Percentiles rank a stretch among this genome's conserved stretches.
phyloP scores from a whole-genome alignment of 2,888 invertebrate genomes.

The Agrypnus murinus region DNA sequence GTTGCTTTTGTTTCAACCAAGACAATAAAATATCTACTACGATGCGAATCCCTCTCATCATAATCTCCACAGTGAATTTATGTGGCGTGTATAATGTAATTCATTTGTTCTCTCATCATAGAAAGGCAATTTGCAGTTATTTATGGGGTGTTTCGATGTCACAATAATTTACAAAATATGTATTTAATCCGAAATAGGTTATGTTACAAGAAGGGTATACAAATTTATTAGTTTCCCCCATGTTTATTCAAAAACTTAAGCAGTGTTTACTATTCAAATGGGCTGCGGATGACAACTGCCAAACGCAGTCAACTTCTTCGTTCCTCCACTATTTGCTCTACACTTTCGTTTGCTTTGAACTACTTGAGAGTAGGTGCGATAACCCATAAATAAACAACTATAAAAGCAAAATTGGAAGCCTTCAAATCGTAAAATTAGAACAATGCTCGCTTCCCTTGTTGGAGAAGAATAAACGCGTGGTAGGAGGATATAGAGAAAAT shows the following conservation, averaged over 20 bases:
- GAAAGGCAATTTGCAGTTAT: conserved; percentile 54
- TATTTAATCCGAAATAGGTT: conserved; percentile 46
- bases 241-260: conserved; percentile 52
- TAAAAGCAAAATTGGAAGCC: conserved; percentile 1
- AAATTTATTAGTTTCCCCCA: conserved; percentile 47
- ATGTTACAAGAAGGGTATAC: conserved; percentile 45
- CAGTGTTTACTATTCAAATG: conserved; percentile 52
- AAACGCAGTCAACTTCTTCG: conserved; percentile 45
- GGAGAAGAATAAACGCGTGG: not conserved
- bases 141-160: conserved; percentile 49
- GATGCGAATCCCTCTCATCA: conserved; percentile 34
- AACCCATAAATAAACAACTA: conserved; percentile 7
- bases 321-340: conserved; percentile 48
- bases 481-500: no score
- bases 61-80: conserved; percentile 46
- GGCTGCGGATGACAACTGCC: conserved; percentile 48
- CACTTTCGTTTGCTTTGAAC: conserved; percentile 47
- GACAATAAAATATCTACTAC: conserved; percentile 35
- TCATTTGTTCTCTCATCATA: conserved; percentile 54
- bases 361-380: conserved; percentile 14
- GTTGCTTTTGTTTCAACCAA: conserved; percentile 28
- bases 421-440: conserved; percentile 1
- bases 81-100: conserved; percentile 54
- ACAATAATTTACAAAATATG: conserved; percentile 47
- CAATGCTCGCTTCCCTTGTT: not conserved